Evolutionary conservation across 2,888 invertebrate genomes (phyloP), one percentile per base, ranked within the genome.

Genomic region (Microctonus aethiopoides): DNA sequence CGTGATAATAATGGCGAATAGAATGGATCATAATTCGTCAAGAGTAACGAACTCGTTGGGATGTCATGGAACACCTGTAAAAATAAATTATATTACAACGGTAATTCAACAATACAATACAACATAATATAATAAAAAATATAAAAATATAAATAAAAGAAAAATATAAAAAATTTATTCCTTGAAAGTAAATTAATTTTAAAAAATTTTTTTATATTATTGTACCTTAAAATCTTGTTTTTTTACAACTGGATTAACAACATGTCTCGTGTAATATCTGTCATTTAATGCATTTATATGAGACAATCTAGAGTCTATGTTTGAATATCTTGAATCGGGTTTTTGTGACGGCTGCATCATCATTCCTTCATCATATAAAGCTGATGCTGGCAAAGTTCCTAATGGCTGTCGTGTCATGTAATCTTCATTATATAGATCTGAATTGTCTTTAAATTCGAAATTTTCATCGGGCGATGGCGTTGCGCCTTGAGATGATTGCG

Each of bases 21-120:
- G 88, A 96, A 96, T 0, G 96, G 95, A 84, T 96, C 96, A 86
- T 95, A 96, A 86, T 94, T 94, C 75, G 94, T 94, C 68, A 95
- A 88, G 64, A 95, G 89, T 85, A 95, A 88, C 0, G 95, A 94
- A 0, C 95, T 95, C 29, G 92, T 90, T 32, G 95, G 95, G 77
- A 95, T 95, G 83, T 94, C 94, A 84, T 95, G 95, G 89, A 95
- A 95, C 51, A 92, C 91, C 91, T 91, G 87, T 0, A 85, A 86
- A 39, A 39, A 24, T 20, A 34, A 52, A 52, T 20, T 20, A 52
- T 1, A 26, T 22, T 52, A n/a, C n/a, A n/a, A n/a, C n/a, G n/a
- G n/a, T 20, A 32, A 39, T 61, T 20, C n/a, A 62, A 54, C 51
- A 16, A 29, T 29, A 32, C 20, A 32, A 57, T 29, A 29, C 7